Evolutionary conservation across 2,113 vertebrate species (phyloP), one percentile per base, ranked within the genome.

Genomic region (Lophotis ruficrista): DNA sequence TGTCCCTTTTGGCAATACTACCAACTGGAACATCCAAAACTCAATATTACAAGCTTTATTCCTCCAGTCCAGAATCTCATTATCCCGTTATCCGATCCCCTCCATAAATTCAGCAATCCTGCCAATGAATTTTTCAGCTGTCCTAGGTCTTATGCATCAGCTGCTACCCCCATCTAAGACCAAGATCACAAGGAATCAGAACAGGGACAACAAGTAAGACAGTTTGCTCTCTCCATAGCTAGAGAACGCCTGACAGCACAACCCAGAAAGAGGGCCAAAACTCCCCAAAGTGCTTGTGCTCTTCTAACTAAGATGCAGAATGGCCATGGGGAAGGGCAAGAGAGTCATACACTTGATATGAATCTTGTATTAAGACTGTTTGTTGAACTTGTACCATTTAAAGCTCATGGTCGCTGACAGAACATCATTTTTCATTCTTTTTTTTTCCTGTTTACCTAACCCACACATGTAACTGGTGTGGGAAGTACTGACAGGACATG

Each of bases 41-140:
- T 87, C 72, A 80, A 33, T 78, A 86, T 22, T 83, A 80, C 0
- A 0, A 93, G 58, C 64, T 92, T 89, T 94, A 83, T 87, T 89
- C 64, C 45, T 78, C 25, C 35, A 66, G 72, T 90, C 60, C 80
- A 95, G 94, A 95, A 89, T 68, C 50, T 87, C 0, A 0, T 78
- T 79, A 65, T 68, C 62, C 77, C 64, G 89, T 91, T 66, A 97
- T 72, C 70, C 0, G 17, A 93, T 95, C 70, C 20, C 13, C 33
- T 91, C 35, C 81, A 64, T 56, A 92, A 97, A 95, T 85, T 76
- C 69, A 64, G 51, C 60, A 75, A 25, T 53, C 48, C 43, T 91
- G 81, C 57, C 89, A 89, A 79, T 56, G 60, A 95, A 94, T 86
- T 95, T 91, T 84, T 87, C 93, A 91, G 91, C 89, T 94, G 73